Evolutionary conservation across 2,888 invertebrate genomes (phyloP), one percentile per base, ranked within the genome.

Genomic region (Trichogramma evanescens): DNA sequence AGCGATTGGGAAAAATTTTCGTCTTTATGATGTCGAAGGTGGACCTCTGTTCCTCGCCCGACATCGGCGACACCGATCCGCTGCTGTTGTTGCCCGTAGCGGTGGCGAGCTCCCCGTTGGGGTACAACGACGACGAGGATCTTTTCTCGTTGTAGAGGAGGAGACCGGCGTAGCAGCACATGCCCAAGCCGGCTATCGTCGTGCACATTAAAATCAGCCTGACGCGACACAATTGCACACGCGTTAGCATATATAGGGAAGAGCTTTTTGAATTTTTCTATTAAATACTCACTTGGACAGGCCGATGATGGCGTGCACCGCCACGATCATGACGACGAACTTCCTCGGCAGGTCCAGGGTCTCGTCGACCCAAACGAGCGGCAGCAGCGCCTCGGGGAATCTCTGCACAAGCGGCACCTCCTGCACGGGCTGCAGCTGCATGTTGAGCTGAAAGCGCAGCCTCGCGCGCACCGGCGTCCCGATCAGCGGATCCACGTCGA

Each of bases 101-200:
- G 13, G 13, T 2, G 13, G 13, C 1, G 66, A 62, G 6, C 1
- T 55, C 45, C 5, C 41, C 42, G 13, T 13, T 13, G 13, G 13
- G 13, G 13, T 13, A 13, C 13, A 13, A 13, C 13, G 13, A 13
- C 13, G 13, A 13, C 13, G 13, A 13, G 13, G 13, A 1, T 49
- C 7, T 13, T 13, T 13, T 13, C 13, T 13, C 13, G 13, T 79
- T 79, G 63, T 76, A 80, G 51, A 78, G 73, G 6, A 82, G 61
- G 60, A 74, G 75, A n/a, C 71, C 79, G 4, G 80, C 79, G 4
- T 71, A 75, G 2, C 71, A 76, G 8, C 79, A 65, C 40, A 81
- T 71, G 1, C 74, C 76, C 0, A 80, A 44, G 0, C 87, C 86
- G 2, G 80, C 73, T 0, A 82, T 65, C 0, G 87, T 74, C 65